These are phyloP conservation scores for Parazoanthus darwini DNA, from an alignment of 92 coral and sea anemone species.

Conservation along the genomic window DNA sequence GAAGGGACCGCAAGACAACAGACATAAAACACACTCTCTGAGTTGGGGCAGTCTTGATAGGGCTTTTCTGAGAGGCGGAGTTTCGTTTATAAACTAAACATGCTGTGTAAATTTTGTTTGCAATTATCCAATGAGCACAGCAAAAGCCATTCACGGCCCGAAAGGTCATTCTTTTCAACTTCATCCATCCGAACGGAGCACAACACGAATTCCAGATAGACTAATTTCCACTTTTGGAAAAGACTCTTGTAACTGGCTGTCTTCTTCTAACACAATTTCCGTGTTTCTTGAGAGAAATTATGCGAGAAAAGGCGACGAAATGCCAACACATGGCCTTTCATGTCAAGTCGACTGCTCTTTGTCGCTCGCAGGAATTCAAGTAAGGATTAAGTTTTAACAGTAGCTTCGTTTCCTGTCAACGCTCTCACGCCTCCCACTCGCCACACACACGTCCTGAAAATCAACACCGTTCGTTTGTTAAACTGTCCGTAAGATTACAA, in stretches of 20 bases:
- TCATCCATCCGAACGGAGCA: neutral
- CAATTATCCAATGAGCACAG: constrained; percentile 47
- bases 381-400: constrained; percentile 39
- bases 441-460: constrained; percentile 24
- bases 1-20: constrained; percentile 22
- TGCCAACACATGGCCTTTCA: constrained; percentile 22
- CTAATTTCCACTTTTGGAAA: neutral
- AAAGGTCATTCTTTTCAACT: constrained; percentile 23
- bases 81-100: constrained; percentile 50
- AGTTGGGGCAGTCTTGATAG: constrained; percentile 20
- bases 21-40: constrained; percentile 34
- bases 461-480: constrained; percentile 29
- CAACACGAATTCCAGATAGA: neutral
- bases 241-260: neutral
- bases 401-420: constrained; percentile 30
- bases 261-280: neutral
- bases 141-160: neutral
- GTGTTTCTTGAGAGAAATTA: constrained; percentile 14
- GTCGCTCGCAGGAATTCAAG: constrained; percentile 46
- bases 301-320: constrained; percentile 13
- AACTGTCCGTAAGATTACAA: constrained; percentile 4
- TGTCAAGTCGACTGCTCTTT: constrained; percentile 39
- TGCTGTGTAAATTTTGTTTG: constrained; percentile 59
- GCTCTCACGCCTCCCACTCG: constrained; percentile 29
- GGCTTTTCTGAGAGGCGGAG: constrained; percentile 54